phyloP scores from a whole-genome alignment of 2,888 invertebrate species.

The Tethea ocularis region DNA sequence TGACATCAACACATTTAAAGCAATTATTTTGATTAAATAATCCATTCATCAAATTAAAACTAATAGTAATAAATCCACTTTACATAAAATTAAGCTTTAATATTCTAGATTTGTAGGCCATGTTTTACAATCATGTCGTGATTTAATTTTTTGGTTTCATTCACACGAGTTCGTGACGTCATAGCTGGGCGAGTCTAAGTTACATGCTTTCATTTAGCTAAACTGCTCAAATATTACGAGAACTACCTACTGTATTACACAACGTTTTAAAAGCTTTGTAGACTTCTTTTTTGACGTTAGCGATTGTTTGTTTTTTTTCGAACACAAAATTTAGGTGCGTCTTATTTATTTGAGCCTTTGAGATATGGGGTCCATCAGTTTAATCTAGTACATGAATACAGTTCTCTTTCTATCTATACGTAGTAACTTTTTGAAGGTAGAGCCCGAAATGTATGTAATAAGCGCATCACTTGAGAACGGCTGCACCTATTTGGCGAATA shows the following conservation, averaged over 20 bases:
- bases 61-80: neutral
- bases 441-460: too few species aligned
- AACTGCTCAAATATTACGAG: neutral
- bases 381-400: too few species aligned
- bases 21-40: neutral
- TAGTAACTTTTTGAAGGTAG: too few species aligned
- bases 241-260: conserved; percentile 1
- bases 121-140: neutral
- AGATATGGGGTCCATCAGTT: too few species aligned
- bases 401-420: too few species aligned
- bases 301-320: too few species aligned
- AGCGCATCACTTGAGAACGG: too few species aligned
- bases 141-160: neutral
- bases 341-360: neutral
- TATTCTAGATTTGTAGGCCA: neutral
- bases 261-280: neutral
- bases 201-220: neutral
- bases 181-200: neutral
- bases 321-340: too few species aligned
- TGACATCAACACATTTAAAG: neutral
- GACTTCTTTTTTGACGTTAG: too few species aligned
- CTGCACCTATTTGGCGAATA: too few species aligned
- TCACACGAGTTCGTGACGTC: neutral
- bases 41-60: neutral
- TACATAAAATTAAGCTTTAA: neutral